Percentiles rank a stretch among this genome's conserved stretches.
These are phyloP conservation scores for Rhabdomys pumilio DNA, from an alignment of 2,797 vertebrate species.

Conservation along the genomic window DNA sequence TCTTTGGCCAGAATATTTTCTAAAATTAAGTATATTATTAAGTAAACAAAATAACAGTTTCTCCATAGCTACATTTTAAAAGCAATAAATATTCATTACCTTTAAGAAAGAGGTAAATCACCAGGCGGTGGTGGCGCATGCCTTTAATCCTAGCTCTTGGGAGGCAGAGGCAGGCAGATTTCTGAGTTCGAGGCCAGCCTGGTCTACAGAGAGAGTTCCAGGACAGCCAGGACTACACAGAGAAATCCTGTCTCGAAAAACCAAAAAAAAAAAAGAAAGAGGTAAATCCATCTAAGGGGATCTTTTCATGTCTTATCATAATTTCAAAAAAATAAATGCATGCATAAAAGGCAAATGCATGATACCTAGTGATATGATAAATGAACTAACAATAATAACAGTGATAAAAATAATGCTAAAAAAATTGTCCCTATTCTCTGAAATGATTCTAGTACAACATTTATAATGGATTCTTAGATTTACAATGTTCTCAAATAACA, in stretches of 20 bases:
- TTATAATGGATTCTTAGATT: conserved; percentile 52
- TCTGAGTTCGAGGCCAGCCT: too few relatives aligned
- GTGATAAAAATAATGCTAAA: conserved; percentile 18
- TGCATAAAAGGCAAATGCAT: conserved; percentile 26
- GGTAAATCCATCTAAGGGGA: neutral
- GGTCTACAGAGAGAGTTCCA: too few relatives aligned
- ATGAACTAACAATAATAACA: conserved; percentile 12
- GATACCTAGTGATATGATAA: conserved; percentile 17
- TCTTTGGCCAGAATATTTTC: conserved; percentile 50
- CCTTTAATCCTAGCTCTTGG: too few relatives aligned
- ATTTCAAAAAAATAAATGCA: conserved; percentile 56
- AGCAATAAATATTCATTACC: neutral
- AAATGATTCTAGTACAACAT: conserved; percentile 44
- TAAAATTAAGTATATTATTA: conserved; percentile 28
- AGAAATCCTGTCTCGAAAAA: too few relatives aligned
- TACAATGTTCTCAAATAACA: conserved; percentile 66
- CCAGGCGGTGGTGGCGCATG: too few relatives aligned
- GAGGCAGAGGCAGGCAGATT: too few relatives aligned
- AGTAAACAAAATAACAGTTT: conserved; percentile 57
- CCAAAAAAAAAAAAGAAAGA: neutral
- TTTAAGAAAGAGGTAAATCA: conserved; percentile 48
- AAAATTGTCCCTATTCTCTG: conserved; percentile 31
- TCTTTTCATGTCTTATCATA: neutral
- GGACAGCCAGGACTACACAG: too few relatives aligned
- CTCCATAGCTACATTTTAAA: conserved; percentile 3